Base-by-base conservation (phyloP, 2,888 invertebrate genomes). In the Polyommatus icarus region DNA sequence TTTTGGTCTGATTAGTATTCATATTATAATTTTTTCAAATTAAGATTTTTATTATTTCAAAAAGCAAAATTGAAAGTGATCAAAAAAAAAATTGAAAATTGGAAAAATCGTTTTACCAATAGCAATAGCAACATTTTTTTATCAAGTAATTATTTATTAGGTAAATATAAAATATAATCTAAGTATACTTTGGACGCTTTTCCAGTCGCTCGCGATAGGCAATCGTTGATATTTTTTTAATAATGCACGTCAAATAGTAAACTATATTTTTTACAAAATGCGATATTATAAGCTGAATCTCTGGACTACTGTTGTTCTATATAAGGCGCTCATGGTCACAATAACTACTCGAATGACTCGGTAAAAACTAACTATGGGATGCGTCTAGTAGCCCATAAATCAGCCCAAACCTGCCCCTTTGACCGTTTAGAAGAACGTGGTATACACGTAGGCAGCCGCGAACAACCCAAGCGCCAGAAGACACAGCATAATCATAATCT, bases 401-500 rank as follows among this genome's bases (percentile, higher is more conserved):
- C 88, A 86, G 88, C 84, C 90, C 93, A 92, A 92, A 94, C 94
- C 94, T 94, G 91, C 88, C 93, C 92, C 91, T 83, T 84, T 85
- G 86, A 87, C 85, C 86, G 88, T 89, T 92, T 93, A 94, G 92
- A 90, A 90, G 92, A 94, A 93, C 85, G 90, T 93, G 91, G 88
- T 92, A 93, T 94, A 94, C 89, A 94, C 93, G 94, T 93, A 94
- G 90, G 89, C 93, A 84, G 93, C 91, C 85, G 91, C 94, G 88
- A 97, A 95, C 88, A 97, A 95, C 88, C 96, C 96, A 89, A 97
- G 95, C 90, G 98, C 95, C 89, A 96, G 96, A 90, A 98, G 95
- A 95, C 98, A 98, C 94, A 97, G 96, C 95, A 98, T 95, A 92
- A 98, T 98, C 96, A 98, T 97, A 90, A 98, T 98, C 96, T 98